Conservation (phyloP, 1,140 invertebrate species). For the Sesamia nonagrioides region DNA sequence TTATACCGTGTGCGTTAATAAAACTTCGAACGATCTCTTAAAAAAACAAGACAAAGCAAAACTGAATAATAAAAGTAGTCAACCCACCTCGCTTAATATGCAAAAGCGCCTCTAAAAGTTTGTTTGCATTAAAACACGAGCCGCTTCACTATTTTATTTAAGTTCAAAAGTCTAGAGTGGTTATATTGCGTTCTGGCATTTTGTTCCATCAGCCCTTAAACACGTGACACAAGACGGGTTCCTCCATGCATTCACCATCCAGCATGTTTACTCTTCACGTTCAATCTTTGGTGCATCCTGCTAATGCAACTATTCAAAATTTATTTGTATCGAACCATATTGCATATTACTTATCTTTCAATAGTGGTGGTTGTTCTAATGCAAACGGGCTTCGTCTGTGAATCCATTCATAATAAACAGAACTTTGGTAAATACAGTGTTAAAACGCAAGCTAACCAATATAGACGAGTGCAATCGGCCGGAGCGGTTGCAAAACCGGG, state of each 20-base stretch:
- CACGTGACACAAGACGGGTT: slow-evolving; percentile 68
- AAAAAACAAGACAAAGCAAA: slow-evolving; percentile 85
- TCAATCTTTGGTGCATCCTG: slow-evolving; percentile 69
- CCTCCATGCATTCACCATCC: slow-evolving; percentile 72
- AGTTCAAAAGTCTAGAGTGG: slow-evolving; percentile 85
- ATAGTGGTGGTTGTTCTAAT: slow-evolving; percentile 87
- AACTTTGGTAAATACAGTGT: slow-evolving; percentile 82
- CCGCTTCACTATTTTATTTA: slow-evolving; percentile 87
- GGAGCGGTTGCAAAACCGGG: slow-evolving; percentile 80
- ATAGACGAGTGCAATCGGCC: slow-evolving; percentile 82
- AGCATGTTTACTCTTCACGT: slow-evolving; percentile 68
- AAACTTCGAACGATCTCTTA: slow-evolving; percentile 66
- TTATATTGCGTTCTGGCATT: slow-evolving; percentile 87
- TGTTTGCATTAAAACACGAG: slow-evolving; percentile 88
- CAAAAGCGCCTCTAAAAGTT: slow-evolving; percentile 87
- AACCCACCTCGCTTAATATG: slow-evolving; percentile 87
- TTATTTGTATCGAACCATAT: background rate
- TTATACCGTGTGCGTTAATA: slow-evolving; percentile 57
- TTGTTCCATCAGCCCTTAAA: slow-evolving; percentile 77
- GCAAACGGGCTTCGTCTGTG: slow-evolving; percentile 83
- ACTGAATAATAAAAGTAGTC: slow-evolving; percentile 86
- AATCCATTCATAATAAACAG: slow-evolving; percentile 79
- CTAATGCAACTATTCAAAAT: slow-evolving; percentile 46
- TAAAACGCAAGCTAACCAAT: slow-evolving; percentile 86
- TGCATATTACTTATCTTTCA: slow-evolving; percentile 29